These are phyloP conservation scores for Halcyon leucocephala DNA, from an alignment of 2,797 vertebrate species.

Conservation along the genomic window DNA sequence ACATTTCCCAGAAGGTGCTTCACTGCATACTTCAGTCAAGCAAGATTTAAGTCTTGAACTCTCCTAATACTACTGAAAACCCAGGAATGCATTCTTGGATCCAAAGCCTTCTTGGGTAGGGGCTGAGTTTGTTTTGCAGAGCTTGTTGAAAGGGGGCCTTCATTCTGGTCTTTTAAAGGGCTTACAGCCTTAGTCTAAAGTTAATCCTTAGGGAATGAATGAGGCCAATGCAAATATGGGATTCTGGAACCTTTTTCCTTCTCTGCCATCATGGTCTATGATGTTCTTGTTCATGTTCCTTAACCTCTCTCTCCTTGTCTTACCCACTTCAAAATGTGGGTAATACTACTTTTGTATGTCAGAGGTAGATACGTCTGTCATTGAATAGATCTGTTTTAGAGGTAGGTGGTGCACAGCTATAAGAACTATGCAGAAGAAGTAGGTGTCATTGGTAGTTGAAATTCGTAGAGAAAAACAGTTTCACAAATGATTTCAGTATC, in stretches of 20 bases:
- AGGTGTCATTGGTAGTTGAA: not conserved
- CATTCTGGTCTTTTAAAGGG: not conserved
- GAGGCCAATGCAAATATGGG: fast-evolving
- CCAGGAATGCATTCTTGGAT: not conserved
- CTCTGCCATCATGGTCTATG: not conserved
- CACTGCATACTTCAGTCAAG: not conserved
- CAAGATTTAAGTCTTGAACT: not conserved
- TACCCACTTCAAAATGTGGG: not conserved
- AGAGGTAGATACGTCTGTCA: not conserved
- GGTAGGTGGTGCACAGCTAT: not conserved
- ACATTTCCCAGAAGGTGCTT: not conserved
- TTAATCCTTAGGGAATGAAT: not conserved
- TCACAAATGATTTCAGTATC: not conserved
- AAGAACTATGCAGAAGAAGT: not conserved
- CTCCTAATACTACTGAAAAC: not conserved
- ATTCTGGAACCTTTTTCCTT: not conserved
- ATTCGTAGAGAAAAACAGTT: not conserved
- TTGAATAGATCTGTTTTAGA: not conserved
- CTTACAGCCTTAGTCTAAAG: not conserved
- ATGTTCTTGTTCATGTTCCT: not conserved
- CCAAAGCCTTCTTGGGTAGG: not conserved
- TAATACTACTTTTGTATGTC: not conserved
- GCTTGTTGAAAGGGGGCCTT: not conserved
- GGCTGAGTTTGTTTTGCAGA: not conserved
- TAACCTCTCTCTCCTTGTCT: not conserved